phyloP scores from a whole-genome alignment of 1,140 invertebrate species.

The Microplitis demolitor region DNA sequence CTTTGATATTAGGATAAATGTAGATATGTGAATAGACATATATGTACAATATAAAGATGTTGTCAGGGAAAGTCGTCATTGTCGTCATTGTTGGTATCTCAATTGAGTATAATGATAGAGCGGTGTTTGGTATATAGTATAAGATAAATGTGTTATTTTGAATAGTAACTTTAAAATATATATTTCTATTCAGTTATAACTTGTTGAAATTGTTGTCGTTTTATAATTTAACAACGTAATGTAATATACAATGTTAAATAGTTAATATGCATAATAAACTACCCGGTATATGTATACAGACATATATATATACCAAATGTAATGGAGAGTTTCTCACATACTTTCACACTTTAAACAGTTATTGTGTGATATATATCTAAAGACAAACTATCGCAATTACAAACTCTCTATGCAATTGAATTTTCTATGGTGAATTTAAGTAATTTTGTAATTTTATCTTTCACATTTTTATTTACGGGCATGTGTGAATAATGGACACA shows the following conservation, averaged over 20 bases:
- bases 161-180: too few species aligned
- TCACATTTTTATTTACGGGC: too few species aligned
- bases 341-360: conserved; percentile 12
- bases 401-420: too few species aligned
- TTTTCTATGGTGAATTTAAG: too few species aligned
- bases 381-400: too few species aligned
- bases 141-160: too few species aligned
- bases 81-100: neutral
- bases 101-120: conserved; percentile 10
- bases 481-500: too few species aligned
- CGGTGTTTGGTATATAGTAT: neutral
- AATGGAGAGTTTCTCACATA: conserved; percentile 19
- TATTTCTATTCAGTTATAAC: neutral
- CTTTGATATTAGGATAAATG: neutral
- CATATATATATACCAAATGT: neutral
- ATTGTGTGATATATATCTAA: neutral
- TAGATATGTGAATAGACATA: neutral
- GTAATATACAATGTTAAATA: too few species aligned
- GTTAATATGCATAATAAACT: neutral
- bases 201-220: neutral
- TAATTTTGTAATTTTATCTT: too few species aligned
- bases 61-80: neutral
- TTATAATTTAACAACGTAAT: too few species aligned
- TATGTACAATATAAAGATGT: too few species aligned
- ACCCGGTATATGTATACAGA: neutral